These are phyloP conservation scores for Emydoidea blandingii DNA, from an alignment of 2,797 vertebrate genomes.

Conservation along the genomic window DNA sequence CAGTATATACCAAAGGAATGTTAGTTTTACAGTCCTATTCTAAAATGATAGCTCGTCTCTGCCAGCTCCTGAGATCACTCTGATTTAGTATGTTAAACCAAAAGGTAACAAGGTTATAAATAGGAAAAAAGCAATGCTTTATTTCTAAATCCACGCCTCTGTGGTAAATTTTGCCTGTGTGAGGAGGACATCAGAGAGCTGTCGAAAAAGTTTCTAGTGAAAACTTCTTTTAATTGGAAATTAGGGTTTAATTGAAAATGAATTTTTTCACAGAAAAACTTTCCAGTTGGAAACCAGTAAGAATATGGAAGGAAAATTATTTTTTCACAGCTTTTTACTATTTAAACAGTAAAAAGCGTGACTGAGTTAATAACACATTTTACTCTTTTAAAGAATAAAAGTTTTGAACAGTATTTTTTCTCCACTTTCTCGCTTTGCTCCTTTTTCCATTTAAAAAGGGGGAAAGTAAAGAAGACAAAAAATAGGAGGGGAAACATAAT, in stretches of 20 bases:
- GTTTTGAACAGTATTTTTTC: not conserved
- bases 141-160: not conserved
- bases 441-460: too few relatives aligned
- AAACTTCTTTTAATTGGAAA: fast-evolving
- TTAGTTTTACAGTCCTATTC: too few relatives aligned
- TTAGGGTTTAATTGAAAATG: fast-evolving
- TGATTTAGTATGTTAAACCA: too few relatives aligned
- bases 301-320: not conserved
- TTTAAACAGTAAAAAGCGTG: too few relatives aligned
- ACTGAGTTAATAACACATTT: not conserved
- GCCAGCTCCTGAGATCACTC: too few relatives aligned
- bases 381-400: not conserved
- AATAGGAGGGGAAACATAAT: too few relatives aligned
- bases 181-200: not conserved
- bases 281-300: not conserved
- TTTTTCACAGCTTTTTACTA: not conserved
- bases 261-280: not conserved
- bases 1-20: too few relatives aligned
- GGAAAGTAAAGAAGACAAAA: too few relatives aligned
- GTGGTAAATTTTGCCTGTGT: not conserved
- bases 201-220: not conserved
- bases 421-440: not conserved
- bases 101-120: too few relatives aligned
- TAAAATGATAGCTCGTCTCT: too few relatives aligned
- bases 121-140: not conserved